phyloP scores from a whole-genome alignment of 2,797 vertebrate genomes.

The Lagodon rhomboides region DNA sequence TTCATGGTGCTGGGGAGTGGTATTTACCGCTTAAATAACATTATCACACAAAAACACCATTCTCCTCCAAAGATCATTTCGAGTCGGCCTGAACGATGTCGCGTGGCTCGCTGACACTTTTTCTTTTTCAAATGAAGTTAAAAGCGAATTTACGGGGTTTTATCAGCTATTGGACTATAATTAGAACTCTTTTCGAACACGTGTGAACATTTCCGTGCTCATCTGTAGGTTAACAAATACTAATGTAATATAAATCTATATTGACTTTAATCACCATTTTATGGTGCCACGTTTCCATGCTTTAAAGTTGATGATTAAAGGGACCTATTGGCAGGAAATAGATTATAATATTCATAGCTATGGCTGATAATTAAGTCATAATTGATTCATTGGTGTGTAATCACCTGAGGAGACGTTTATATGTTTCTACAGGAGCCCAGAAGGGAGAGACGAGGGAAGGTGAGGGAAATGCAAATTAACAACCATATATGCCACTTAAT shows the following conservation, averaged over 20 bases:
- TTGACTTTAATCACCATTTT: no score
- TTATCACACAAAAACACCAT: conserved; percentile 7
- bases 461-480: no score
- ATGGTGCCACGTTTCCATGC: no score
- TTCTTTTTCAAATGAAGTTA: background rate
- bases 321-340: no score
- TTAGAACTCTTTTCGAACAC: background rate
- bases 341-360: no score
- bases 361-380: no score
- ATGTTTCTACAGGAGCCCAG: no score
- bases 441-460: no score
- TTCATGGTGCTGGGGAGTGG: conserved; percentile 2
- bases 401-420: no score
- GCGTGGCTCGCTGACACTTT: background rate
- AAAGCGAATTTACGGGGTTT: background rate
- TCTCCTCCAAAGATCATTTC: conserved; percentile 1
- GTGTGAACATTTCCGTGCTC: background rate
- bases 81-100: conserved; percentile 1
- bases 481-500: no score
- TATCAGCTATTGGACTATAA: background rate
- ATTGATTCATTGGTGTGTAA: no score
- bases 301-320: no score
- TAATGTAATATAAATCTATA: background rate
- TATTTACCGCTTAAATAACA: conserved; percentile 15
- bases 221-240: background rate